Evolutionary conservation across 1,140 invertebrate genomes (phyloP).

Genomic region (Drosophila sp.): DNA sequence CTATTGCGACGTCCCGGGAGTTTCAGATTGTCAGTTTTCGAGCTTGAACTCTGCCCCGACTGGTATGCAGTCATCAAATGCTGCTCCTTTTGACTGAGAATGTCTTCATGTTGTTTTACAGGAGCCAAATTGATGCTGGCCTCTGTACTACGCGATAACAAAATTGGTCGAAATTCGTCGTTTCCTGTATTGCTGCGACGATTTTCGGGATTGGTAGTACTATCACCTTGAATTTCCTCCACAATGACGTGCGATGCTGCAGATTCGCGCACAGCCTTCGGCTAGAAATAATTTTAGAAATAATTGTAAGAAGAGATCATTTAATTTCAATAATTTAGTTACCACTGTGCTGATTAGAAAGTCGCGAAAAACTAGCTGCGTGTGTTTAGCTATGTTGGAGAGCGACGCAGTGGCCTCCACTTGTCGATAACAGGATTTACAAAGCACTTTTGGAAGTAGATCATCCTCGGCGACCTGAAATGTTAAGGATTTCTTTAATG

Average conservation of each 20-base stretch:
- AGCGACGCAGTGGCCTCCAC: constrained; percentile 77
- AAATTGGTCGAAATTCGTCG: constrained; percentile 60
- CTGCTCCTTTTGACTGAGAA: constrained; percentile 10
- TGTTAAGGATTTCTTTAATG: not conserved
- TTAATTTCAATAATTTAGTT: not conserved
- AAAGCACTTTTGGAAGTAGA: constrained; percentile 71
- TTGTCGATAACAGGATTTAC: constrained; percentile 77
- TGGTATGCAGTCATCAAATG: not conserved
- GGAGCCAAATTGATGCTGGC: constrained; percentile 32
- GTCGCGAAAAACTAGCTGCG: constrained; percentile 68
- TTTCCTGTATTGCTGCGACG: not conserved
- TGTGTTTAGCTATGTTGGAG: constrained; percentile 78
- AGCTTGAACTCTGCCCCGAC: not conserved
- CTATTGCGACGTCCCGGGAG: constrained; percentile 50
- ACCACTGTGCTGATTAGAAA: constrained; percentile 76
- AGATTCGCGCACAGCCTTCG: constrained; percentile 53
- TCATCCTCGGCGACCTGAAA: constrained; percentile 71
- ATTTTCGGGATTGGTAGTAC: not conserved
- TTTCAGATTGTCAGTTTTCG: constrained; percentile 24
- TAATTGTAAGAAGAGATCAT: not conserved
- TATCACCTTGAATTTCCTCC: not conserved
- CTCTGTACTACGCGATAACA: constrained; percentile 39
- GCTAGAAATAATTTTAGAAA: constrained; percentile 31
- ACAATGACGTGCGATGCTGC: constrained; percentile 25
- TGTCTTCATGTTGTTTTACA: constrained; percentile 15